phyloP scores from a whole-genome alignment of 2,888 invertebrate genomes.

The Polydesmus complanatus region DNA sequence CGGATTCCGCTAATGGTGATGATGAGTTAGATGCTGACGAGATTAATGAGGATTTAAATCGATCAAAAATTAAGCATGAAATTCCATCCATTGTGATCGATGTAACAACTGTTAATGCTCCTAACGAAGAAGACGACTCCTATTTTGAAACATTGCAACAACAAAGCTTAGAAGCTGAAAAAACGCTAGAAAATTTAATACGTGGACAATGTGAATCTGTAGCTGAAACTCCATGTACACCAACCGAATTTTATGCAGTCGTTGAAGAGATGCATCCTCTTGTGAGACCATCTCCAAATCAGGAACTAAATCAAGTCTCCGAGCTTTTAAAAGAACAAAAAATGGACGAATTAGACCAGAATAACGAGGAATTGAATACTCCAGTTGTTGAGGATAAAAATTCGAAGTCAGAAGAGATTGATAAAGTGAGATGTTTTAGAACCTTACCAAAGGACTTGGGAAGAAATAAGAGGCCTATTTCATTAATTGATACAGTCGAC shows the following conservation, averaged over 20 bases:
- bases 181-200: slow-evolving; percentile 10
- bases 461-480: slow-evolving; percentile 1
- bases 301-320: too few relatives aligned
- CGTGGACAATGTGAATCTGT: background rate
- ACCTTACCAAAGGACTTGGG: background rate
- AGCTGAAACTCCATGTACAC: slow-evolving; percentile 7
- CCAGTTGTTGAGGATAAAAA: too few relatives aligned
- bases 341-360: too few relatives aligned
- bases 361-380: background rate
- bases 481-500: slow-evolving; percentile 2
- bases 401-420: too few relatives aligned
- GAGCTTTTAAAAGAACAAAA: too few relatives aligned
- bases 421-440: too few relatives aligned
- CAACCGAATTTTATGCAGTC: background rate
- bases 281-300: background rate
- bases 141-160: slow-evolving; percentile 13
- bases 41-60: slow-evolving; percentile 49
- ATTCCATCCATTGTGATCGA: slow-evolving; percentile 63
- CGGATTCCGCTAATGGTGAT: slow-evolving; percentile 41
- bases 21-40: slow-evolving; percentile 17
- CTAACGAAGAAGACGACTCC: slow-evolving; percentile 14
- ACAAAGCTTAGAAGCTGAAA: slow-evolving; percentile 14
- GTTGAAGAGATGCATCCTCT: slow-evolving; percentile 10
- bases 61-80: slow-evolving; percentile 35
- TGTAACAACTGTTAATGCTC: slow-evolving; percentile 33